Base-by-base conservation (phyloP, 1,140 invertebrate species). In the Cydia strobilella region DNA sequence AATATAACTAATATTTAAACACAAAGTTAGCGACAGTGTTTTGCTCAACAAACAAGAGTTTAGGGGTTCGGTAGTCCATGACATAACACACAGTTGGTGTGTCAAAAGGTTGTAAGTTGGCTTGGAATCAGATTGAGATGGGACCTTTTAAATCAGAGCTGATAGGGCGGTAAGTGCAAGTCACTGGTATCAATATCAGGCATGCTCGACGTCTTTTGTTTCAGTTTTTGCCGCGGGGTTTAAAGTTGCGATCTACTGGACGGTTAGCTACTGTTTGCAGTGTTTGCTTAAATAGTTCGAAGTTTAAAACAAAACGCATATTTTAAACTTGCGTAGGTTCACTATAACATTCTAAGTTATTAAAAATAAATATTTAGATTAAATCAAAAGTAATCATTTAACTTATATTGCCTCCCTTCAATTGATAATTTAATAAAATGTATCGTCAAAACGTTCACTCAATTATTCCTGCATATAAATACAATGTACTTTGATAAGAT, bases 121-220 rank as follows among this genome's bases (percentile, higher is more conserved):
- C 59, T 42, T 73, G 82, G 74, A 78, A 78, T 45, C 84, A 84
- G 54, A 59, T 59, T 9, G 18, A 59, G 54, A 59, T 59, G 18
- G 54, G 54, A 59, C 54, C 18, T 59, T 59, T 59, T 59, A 23
- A 12, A 23, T 59, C 18, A 23, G 20, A 12, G 20, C 9, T 23
- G 54, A 78, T 81, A 89, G 90, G 88, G 90, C 74, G 82, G 78
- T 84, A 90, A 86, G 77, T 88, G 90, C 90, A 92, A 92, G 90
- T 92, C 90, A 92, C 86, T 89, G 85, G 88, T 90, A 90, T 92
- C 91, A 87, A 93, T 93, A 93, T 87, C 88, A 83, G 83, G 79
- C 80, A 79, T 71, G 77, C 80, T 76, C 80, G 76, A 65, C 48
- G 59, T 45, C 75, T 88, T 90, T 90, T 90, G 90, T 90, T 90